phyloP scores from a whole-genome alignment of 2,888 invertebrate species.

The Aplocera efformata region DNA sequence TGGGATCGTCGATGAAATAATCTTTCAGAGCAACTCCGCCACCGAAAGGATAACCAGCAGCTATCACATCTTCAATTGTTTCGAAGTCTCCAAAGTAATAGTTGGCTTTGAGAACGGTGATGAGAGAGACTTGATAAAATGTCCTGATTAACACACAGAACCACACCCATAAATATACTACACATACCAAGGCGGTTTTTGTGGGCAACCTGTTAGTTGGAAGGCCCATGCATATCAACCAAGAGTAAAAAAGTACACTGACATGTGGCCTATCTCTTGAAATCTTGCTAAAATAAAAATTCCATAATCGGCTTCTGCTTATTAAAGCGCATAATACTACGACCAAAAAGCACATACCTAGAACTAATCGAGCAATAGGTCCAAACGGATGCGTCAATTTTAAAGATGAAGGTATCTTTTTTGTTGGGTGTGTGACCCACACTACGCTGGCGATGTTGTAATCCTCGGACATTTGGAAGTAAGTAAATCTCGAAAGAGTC shows the following conservation, averaged over 20 bases:
- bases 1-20: conserved; percentile 50
- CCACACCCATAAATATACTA: conserved; percentile 56
- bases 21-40: conserved; percentile 55
- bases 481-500: conserved; percentile 45
- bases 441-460: conserved; percentile 43
- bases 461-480: conserved; percentile 53
- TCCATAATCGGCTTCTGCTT: conserved; percentile 37
- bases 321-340: conserved; percentile 42
- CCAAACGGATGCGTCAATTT: conserved; percentile 59
- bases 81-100: conserved; percentile 45
- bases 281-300: conserved; percentile 14
- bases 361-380: conserved; percentile 38
- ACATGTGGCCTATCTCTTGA: conserved; percentile 26
- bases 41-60: conserved; percentile 51
- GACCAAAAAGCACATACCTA: conserved; percentile 43
- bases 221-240: conserved; percentile 62
- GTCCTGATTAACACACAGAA: conserved; percentile 62
- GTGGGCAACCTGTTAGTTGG: conserved; percentile 45
- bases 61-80: conserved; percentile 51
- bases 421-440: conserved; percentile 57
- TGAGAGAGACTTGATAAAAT: conserved; percentile 59
- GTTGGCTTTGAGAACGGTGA: conserved; percentile 54
- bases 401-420: conserved; percentile 45
- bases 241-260: conserved; percentile 48
- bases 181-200: conserved; percentile 40